A percentile compares a stretch with the other conserved stretches of the same genome.
phyloP scores from a whole-genome alignment of 2,113 vertebrate species.

The Campylomormyrus numenius region DNA sequence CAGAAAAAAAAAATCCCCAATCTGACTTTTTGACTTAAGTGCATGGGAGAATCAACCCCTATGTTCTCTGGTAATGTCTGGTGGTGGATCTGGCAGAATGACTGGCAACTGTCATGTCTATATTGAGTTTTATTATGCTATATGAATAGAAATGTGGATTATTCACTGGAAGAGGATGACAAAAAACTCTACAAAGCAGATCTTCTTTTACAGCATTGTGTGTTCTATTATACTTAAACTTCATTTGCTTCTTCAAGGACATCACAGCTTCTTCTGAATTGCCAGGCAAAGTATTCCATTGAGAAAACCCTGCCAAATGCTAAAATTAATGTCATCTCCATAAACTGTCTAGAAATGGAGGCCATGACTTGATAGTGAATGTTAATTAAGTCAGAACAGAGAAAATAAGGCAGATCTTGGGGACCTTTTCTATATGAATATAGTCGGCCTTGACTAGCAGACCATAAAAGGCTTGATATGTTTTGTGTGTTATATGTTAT shows the following conservation, averaged over 20 bases:
- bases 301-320: not conserved
- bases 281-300: not conserved
- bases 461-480: not conserved
- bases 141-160: not conserved
- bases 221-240: not conserved
- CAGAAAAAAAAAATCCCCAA: not conserved
- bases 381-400: not conserved
- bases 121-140: not conserved
- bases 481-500: not conserved
- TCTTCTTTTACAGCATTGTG: not conserved
- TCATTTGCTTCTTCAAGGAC: constrained; percentile 2
- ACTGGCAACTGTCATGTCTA: not conserved
- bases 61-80: not conserved
- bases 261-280: not conserved
- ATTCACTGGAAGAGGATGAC: not conserved
- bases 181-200: not conserved
- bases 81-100: not conserved
- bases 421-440: not conserved
- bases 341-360: not conserved
- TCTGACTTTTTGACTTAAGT: not conserved
- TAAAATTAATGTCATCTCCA: not conserved
- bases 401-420: not conserved
- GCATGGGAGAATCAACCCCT: not conserved
- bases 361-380: not conserved
- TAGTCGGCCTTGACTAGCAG: not conserved